phyloP scores from a whole-genome alignment of 2,113 vertebrate species.

The Hiodon alosoides region DNA sequence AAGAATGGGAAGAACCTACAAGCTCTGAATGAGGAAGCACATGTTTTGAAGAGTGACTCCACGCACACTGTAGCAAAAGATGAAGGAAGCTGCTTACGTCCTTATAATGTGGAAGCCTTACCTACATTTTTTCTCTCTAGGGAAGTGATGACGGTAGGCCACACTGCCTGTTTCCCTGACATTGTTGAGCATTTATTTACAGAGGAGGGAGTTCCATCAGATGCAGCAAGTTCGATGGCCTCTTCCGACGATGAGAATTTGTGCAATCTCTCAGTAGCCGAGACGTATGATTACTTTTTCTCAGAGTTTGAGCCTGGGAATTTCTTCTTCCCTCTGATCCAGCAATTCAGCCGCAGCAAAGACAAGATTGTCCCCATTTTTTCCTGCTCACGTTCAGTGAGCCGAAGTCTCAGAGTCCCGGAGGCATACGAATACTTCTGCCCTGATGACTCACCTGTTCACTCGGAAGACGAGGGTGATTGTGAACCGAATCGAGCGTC shows the following conservation, averaged over 20 bases:
- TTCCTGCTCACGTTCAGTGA: slow-evolving; percentile 44
- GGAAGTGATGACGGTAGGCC: slow-evolving; percentile 28
- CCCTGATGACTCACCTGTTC: slow-evolving; percentile 32
- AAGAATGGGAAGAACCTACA: too few relatives aligned
- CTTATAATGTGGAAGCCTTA: slow-evolving; percentile 13
- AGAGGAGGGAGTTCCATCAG: slow-evolving; percentile 20
- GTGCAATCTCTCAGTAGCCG: slow-evolving; percentile 42
- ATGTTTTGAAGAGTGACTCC: too few relatives aligned
- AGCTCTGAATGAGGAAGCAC: too few relatives aligned
- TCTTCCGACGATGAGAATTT: slow-evolving; percentile 31
- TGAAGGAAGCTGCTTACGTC: too few relatives aligned
- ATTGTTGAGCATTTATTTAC: slow-evolving; percentile 38
- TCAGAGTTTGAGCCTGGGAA: slow-evolving; percentile 45
- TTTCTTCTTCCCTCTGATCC: slow-evolving; percentile 31
- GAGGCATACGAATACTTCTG: slow-evolving; percentile 67
- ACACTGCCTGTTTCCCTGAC: slow-evolving; percentile 39
- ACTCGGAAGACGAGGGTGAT: slow-evolving; percentile 31
- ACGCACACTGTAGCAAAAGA: too few relatives aligned
- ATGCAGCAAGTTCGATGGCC: slow-evolving; percentile 13
- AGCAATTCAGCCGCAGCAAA: background rate
- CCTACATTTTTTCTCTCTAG: slow-evolving; percentile 33
- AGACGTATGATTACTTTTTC: slow-evolving; percentile 69
- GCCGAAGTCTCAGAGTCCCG: slow-evolving; percentile 62
- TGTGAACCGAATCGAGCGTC: slow-evolving; percentile 33
- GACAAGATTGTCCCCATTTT: slow-evolving; percentile 56